A percentile compares a stretch with the other conserved stretches of the same genome.
Conservation (phyloP, 2,797 vertebrate genomes). For the Falco berigora region DNA sequence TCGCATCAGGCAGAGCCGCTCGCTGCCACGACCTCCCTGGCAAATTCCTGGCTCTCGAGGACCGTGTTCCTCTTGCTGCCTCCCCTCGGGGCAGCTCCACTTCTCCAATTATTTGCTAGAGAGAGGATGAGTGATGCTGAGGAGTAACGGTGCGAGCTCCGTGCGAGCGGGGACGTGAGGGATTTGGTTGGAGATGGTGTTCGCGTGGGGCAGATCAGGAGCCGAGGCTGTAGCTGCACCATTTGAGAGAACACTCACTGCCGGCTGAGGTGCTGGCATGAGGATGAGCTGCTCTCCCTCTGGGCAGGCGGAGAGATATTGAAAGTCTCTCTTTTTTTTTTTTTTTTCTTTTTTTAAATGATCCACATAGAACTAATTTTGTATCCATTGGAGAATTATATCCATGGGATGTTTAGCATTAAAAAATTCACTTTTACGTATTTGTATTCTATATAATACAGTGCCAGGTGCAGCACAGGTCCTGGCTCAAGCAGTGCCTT, state of each 20-base stretch:
- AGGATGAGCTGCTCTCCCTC: background rate
- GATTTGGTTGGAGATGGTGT: background rate
- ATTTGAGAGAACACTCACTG: fast-evolving
- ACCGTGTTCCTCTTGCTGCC: fast-evolving
- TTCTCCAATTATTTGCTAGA: background rate
- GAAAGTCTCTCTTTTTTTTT: background rate
- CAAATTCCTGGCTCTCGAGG: background rate
- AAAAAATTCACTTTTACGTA: background rate
- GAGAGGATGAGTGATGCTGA: background rate
- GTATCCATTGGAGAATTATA: background rate
- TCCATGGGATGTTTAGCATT: background rate
- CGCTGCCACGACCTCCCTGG: fast-evolving
- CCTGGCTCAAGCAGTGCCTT: background rate
- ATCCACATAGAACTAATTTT: fast-evolving
- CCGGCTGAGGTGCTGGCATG: background rate
- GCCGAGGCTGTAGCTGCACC: background rate
- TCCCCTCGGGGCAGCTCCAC: background rate
- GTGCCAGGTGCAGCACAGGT: background rate
- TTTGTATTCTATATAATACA: too few species aligned
- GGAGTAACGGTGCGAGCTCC: background rate
- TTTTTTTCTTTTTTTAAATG: too few species aligned
- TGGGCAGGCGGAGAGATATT: background rate
- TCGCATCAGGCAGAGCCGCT: background rate
- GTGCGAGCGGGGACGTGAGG: background rate
- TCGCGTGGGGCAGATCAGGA: background rate